Evolutionary conservation across 2,888 invertebrate species (phyloP).

Genomic region (Xestia sexstrigata): DNA sequence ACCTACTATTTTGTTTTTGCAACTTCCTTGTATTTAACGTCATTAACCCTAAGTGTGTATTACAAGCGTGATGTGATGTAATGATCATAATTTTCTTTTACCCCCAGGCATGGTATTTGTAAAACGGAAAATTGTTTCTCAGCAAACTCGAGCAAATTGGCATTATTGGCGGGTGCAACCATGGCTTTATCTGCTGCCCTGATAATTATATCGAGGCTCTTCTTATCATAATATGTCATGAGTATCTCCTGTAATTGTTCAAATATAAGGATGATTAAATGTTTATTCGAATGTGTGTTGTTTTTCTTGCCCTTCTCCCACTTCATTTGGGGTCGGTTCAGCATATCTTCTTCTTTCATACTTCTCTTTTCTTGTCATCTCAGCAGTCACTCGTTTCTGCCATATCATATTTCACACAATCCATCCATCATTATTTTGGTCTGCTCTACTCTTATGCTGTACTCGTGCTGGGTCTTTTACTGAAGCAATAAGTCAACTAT

Average conservation of each 20-base stretch:
- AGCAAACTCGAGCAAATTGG: not conserved
- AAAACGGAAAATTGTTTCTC: not conserved
- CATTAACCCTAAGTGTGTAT: too few relatives aligned
- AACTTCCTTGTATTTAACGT: too few relatives aligned
- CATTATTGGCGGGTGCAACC: conserved; percentile 4
- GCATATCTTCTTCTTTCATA: not conserved
- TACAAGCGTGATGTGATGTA: not conserved
- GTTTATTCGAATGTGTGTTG: not conserved
- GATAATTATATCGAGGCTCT: conserved; percentile 1
- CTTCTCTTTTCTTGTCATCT: not conserved
- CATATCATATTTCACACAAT: not conserved
- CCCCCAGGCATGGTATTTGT: conserved; percentile 29
- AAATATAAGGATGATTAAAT: conserved; percentile 22
- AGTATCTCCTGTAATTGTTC: not conserved
- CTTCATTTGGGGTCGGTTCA: not conserved
- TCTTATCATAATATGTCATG: conserved; percentile 13
- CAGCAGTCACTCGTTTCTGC: not conserved
- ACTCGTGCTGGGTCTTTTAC: too few relatives aligned
- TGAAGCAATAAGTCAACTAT: too few relatives aligned
- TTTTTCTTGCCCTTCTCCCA: not conserved
- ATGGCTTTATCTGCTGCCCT: conserved; percentile 24
- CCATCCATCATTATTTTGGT: too few relatives aligned
- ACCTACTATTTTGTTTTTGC: not conserved
- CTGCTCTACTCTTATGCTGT: too few relatives aligned
- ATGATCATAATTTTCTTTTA: not conserved